Evolutionary conservation across 2,888 invertebrate species (phyloP), one percentile per base, ranked within the genome.

Genomic region (Hirtodrosophila alboralis): DNA sequence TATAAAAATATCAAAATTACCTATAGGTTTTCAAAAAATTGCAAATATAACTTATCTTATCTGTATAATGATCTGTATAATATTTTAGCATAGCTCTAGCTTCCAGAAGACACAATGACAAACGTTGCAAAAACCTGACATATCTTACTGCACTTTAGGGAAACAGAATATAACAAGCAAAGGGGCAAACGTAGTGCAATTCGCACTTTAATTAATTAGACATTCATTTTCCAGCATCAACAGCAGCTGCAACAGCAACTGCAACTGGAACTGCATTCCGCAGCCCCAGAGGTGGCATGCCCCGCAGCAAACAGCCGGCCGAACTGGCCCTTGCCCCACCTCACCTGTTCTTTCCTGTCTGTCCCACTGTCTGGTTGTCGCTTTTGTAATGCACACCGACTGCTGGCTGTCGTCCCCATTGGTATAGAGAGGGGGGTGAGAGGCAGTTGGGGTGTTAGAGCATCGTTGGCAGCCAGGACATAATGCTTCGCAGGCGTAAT

Each of bases 161-260:
- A n/a, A n/a, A n/a, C n/a, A n/a, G n/a, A n/a, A n/a, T n/a, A n/a
- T n/a, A 18, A 68, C 54, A 75, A 59, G 59, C 36, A 67, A 36
- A 37, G 52, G 67, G 13, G 40, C 36, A 47, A 69, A 45, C 54
- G 61, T 34, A 48, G 61, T 61, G 74, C 75, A 78, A 68, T 84
- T 84, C 68, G 85, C 84, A 80, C 80, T 81, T 81, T 76, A 81
- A 81, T 81, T 81, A 85, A 81, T 81, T 85, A 83, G 86, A 84
- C 84, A 85, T 84, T 81, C 74, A 81, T 85, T 80, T 83, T 75
- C n/a, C n/a, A n/a, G n/a, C n/a, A n/a, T n/a, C 65, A 68, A 47
- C 47, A 58, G 14, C 13, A 49, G 7, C 56, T 28, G 7, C 10
- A 8, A 4, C 23, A 33, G 28, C 28, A 48, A 37, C 56, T 31